Evolutionary conservation across 1,140 invertebrate species (phyloP), one percentile per base, ranked within the genome.

Genomic region (Homarus americanus): DNA sequence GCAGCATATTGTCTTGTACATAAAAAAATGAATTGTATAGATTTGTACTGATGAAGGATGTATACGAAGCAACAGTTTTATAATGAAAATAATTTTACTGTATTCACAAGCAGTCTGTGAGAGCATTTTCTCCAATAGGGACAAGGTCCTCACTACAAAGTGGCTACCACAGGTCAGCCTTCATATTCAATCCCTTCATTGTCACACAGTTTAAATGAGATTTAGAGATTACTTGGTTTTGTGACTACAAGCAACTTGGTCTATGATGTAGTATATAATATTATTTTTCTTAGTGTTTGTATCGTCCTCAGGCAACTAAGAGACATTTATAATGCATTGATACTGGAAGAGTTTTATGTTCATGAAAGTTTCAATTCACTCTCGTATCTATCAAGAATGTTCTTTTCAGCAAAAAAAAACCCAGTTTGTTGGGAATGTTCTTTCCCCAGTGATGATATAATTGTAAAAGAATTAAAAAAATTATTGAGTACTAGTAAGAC

Each of bases 21-120:
- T 69, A 40, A 41, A 36, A 73, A n/a, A 73, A n/a, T n/a, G n/a
- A 36, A 76, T 40, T 41, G 40, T 40, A 41, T 76, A 76, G 34
- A 76, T 76, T 41, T 76, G 73, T 76, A 76, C 32, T 76, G 17
- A 38, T 34, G 73, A 76, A 36, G 73, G 73, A 76, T 76, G 73
- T 76, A 76, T 76, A 76, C 73, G 73, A 76, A 3, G 73, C 40
- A 34, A 24, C 40, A 76, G 4, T 40, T 76, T 76, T 76, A 20
- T 38, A 76, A 76, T 40, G 17, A n/a, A 38, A 38, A 40, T 40
- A 41, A 5, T 38, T 40, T 75, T 75, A n/a, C n/a, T n/a, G n/a
- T n/a, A n/a, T 17, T 49, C 44, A 58, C 12, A 20, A 4, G 20
- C 17, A 24, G 53, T 24, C 53, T 58, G 12, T 58, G 53, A 17